Conservation (phyloP, 2,797 vertebrate genomes). For the Melanotaenia maccullochi region DNA sequence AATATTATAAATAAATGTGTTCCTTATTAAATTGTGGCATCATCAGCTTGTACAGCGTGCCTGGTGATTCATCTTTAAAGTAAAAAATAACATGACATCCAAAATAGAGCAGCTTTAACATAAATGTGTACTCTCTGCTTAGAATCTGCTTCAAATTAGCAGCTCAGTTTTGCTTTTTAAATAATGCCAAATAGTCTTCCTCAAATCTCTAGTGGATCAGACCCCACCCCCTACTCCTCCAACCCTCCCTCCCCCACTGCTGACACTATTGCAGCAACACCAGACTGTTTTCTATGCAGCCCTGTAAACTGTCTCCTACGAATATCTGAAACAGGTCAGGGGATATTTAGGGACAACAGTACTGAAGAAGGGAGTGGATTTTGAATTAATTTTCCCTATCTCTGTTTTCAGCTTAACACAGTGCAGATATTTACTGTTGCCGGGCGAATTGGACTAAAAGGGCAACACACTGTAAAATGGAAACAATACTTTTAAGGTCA, state of each 20-base stretch:
- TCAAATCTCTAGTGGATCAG: too few species aligned
- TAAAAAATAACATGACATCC: too few species aligned
- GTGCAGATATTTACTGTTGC: slow-evolving; percentile 27
- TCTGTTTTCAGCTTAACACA: slow-evolving; percentile 28
- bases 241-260: neutral
- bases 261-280: slow-evolving; percentile 23
- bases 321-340: slow-evolving; percentile 70
- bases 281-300: slow-evolving; percentile 47
- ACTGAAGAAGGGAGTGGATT: slow-evolving; percentile 32
- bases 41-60: too few species aligned
- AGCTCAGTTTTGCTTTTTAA: neutral
- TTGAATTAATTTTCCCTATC: slow-evolving; percentile 1
- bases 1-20: too few species aligned
- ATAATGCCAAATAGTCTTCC: neutral
- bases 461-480: slow-evolving; percentile 32
- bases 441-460: slow-evolving; percentile 44
- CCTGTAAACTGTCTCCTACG: slow-evolving; percentile 37
- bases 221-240: neutral
- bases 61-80: too few species aligned
- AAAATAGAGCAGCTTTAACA: too few species aligned
- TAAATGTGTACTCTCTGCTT: neutral
- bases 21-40: too few species aligned
- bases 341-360: slow-evolving; percentile 65
- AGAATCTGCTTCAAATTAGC: neutral
- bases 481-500: slow-evolving; percentile 33